These are phyloP conservation scores for Pammene fasciana DNA, from an alignment of 2,888 invertebrate species.

Conservation along the genomic window DNA sequence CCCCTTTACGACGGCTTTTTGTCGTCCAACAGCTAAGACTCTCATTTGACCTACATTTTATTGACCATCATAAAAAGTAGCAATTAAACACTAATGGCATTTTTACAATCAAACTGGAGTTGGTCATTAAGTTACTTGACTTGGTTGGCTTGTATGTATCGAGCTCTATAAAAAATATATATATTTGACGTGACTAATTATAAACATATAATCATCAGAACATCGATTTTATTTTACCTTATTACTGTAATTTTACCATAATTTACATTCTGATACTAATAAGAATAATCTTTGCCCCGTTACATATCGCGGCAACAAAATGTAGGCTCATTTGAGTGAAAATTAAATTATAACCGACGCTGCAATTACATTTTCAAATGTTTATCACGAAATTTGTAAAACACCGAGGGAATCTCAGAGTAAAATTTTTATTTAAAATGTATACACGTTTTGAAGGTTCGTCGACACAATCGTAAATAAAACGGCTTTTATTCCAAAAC, in stretches of 20 bases:
- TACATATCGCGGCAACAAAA: slow-evolving; percentile 42
- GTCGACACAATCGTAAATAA: slow-evolving; percentile 60
- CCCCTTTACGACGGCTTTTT: slow-evolving; percentile 14
- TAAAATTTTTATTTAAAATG: slow-evolving; percentile 12
- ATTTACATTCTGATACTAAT: slow-evolving; percentile 1
- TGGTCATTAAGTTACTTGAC: neutral
- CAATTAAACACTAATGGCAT: slow-evolving; percentile 6
- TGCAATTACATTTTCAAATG: slow-evolving; percentile 60
- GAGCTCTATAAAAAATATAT: too few relatives aligned
- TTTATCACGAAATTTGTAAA: slow-evolving; percentile 62
- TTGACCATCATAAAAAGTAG: neutral
- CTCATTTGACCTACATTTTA: slow-evolving; percentile 24
- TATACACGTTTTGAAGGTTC: slow-evolving; percentile 20
- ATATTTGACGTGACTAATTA: neutral
- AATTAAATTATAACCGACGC: slow-evolving; percentile 63
- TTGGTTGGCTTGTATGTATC: neutral
- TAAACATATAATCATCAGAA: neutral
- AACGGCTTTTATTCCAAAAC: slow-evolving; percentile 49
- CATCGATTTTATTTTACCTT: neutral
- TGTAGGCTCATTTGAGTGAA: slow-evolving; percentile 56
- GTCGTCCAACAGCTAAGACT: slow-evolving; percentile 8
- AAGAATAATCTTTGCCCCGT: slow-evolving; percentile 25
- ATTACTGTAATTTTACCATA: neutral
- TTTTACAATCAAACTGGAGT: slow-evolving; percentile 1
- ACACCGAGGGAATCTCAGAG: slow-evolving; percentile 31